Evolutionary conservation across 2,113 vertebrate species (phyloP).

Genomic region (Microtus oregoni): DNA sequence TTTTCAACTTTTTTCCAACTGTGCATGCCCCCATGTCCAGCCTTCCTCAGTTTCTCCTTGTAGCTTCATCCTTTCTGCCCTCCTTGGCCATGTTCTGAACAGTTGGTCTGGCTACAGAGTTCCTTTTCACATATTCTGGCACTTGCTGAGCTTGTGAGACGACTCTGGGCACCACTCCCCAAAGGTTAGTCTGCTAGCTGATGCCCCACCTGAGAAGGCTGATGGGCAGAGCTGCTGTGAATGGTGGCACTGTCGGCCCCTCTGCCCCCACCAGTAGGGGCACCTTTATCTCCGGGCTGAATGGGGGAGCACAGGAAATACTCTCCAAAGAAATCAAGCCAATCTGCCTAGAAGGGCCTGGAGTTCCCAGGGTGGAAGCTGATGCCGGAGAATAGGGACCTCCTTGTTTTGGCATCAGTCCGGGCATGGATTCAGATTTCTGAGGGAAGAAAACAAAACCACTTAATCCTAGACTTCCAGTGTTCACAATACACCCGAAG

Average conservation of each 20-base stretch:
- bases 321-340: slow-evolving; percentile 76
- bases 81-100: neutral
- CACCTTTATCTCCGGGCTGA: slow-evolving; percentile 73
- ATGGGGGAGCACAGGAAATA: slow-evolving; percentile 77
- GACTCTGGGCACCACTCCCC: neutral
- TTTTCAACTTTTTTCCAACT: neutral
- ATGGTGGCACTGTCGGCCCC: slow-evolving; percentile 47
- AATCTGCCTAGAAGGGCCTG: slow-evolving; percentile 74
- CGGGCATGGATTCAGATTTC: slow-evolving; percentile 75
- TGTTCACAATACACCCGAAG: slow-evolving; percentile 55
- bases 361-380: slow-evolving; percentile 77
- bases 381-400: slow-evolving; percentile 72
- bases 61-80: neutral
- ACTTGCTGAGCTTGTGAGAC: neutral
- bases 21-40: neutral
- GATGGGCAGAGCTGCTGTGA: slow-evolving; percentile 51
- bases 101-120: neutral
- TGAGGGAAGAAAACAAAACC: neutral
- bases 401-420: slow-evolving; percentile 68
- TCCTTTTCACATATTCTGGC: neutral
- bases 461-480: slow-evolving; percentile 42
- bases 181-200: neutral
- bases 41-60: neutral
- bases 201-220: neutral
- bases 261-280: neutral